Evolutionary conservation across 2,888 invertebrate genomes (phyloP).

Genomic region (Ashinkailepas kermadecensis): DNA sequence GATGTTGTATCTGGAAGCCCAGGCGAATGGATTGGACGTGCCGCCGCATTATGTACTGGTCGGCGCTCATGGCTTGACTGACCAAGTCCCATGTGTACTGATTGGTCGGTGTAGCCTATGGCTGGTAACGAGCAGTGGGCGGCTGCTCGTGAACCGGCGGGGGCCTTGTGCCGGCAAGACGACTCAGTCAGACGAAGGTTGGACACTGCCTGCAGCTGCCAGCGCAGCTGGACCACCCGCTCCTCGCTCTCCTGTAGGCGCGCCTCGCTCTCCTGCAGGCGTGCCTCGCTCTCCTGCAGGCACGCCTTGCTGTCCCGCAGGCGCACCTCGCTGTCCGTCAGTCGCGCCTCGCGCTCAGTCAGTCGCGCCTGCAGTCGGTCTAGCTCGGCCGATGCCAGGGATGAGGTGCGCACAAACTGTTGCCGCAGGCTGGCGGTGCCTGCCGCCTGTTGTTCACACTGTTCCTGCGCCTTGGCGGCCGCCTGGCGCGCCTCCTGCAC

Average conservation of each 20-base stretch:
- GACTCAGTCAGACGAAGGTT: neutral
- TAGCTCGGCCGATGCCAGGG: neutral
- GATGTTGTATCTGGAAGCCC: too few relatives aligned
- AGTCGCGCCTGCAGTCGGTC: neutral
- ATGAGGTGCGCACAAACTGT: neutral
- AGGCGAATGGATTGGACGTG: too few relatives aligned
- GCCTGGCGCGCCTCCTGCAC: neutral
- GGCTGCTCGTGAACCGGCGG: neutral
- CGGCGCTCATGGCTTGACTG: too few relatives aligned
- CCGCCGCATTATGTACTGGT: too few relatives aligned
- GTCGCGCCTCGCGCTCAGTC: neutral
- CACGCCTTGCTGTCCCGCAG: too few relatives aligned
- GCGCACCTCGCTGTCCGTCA: neutral
- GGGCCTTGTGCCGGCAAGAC: neutral
- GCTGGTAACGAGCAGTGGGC: neutral
- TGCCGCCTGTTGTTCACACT: neutral
- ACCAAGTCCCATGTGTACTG: too few relatives aligned
- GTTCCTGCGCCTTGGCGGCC: neutral
- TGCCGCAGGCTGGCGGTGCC: neutral
- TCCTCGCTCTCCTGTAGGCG: neutral
- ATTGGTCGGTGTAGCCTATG: too few relatives aligned
- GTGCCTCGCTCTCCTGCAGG: too few relatives aligned
- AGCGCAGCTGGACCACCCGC: neutral
- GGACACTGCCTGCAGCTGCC: neutral
- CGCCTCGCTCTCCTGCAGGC: neutral